These are phyloP conservation scores for Perognathus longimembris DNA, from an alignment of 2,113 vertebrate genomes.

Conservation along the genomic window DNA sequence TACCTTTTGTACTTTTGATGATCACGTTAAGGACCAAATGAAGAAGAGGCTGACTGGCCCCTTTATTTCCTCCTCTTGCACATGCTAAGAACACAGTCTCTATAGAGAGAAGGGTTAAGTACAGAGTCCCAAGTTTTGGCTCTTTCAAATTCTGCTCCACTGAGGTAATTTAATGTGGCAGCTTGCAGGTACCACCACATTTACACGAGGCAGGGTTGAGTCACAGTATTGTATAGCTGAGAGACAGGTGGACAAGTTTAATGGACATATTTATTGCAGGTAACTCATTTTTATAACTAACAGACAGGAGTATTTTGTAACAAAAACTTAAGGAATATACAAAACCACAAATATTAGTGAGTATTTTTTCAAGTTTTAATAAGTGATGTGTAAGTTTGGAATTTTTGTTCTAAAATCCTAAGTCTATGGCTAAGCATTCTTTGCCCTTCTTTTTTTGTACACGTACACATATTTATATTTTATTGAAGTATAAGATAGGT, in stretches of 20 bases:
- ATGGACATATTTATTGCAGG: background rate
- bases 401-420: background rate
- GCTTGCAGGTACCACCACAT: background rate
- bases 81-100: background rate
- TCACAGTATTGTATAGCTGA: background rate
- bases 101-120: background rate
- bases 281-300: background rate
- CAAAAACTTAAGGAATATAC: too few species aligned
- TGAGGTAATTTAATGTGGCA: background rate
- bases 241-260: background rate
- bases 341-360: background rate
- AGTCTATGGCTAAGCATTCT: too few species aligned
- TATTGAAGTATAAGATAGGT: background rate
- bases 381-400: background rate
- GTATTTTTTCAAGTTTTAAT: conserved; percentile 32
- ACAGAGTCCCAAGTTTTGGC: background rate
- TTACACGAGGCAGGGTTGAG: background rate
- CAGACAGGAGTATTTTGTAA: too few species aligned
- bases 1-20: background rate
- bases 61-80: background rate
- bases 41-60: background rate
- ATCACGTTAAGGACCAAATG: background rate
- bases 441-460: background rate
- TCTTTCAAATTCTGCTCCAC: background rate
- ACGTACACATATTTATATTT: background rate